Base-by-base conservation (phyloP, 2,113 vertebrate genomes). In the Rhinopomastus cyanomelas region DNA sequence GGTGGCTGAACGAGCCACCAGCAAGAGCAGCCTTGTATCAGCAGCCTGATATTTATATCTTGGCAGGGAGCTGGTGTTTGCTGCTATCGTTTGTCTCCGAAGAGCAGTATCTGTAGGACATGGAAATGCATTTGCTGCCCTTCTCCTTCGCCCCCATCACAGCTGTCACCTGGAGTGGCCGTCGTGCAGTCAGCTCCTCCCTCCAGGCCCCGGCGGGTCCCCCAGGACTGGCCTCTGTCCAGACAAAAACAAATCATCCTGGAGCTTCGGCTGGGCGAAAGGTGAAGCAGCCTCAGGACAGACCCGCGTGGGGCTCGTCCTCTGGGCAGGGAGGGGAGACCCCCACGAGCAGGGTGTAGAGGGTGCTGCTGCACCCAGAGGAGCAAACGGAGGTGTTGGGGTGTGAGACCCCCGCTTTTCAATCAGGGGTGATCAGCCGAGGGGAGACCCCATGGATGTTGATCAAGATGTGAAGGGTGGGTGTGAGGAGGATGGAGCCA, bases 91-190 rank as follows among this genome's bases (percentile, higher is more conserved):
- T 93, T 77, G 72, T 94, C 89, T 93, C 69, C 68, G 62, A 88
- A 92, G 51, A 97, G 75, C 93, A 87, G 83, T 81, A 89, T 88
- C 93, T 90, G 76, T 71, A 46, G 14, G 69, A 81, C 32, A 72
- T 5, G 67, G 36, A 87, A 94, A 94, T 71, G 23, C 68, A 72
- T 83, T 67, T 88, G 34, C 44, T 51, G 18, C 48, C 81, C 65
- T 69, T 81, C 72, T 69, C 21, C 32, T 21, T 55, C 3, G 3
- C 59, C 49, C 15, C 51, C 0, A 1, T 34, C 25, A 25, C 84
- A 42, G 51, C 2, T 91, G 74, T 22, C 93, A 81, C 36, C 29
- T 32, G 32, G 15, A 67, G 79, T 3, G 1, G 69, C 57, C 11
- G 5, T 21, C 51, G 81, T 42, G 6, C 61, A 67, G n/a, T n/a